Conservation (phyloP, 2,888 invertebrate species). For the Brenthis daphne region DNA sequence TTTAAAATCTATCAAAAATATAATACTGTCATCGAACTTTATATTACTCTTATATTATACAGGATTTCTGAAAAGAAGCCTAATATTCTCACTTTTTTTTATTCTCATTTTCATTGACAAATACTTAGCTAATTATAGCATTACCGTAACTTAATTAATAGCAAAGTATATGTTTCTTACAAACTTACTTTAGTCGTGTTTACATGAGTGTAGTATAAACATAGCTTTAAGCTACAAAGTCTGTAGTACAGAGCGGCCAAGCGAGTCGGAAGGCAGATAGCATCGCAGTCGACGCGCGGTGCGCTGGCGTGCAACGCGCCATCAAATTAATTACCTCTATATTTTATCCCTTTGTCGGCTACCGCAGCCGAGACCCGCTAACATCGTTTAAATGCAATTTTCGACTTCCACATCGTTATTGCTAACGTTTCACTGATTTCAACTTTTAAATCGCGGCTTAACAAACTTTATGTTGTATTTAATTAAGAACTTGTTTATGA, state of each 20-base stretch:
- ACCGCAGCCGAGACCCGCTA: conserved; percentile 46
- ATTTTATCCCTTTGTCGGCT: conserved; percentile 63
- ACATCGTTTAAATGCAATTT: conserved; percentile 31
- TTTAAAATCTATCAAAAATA: too few species aligned
- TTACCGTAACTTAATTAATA: conserved; percentile 1
- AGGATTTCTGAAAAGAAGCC: too few species aligned
- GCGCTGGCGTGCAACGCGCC: conserved; percentile 47
- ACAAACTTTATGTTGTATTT: conserved; percentile 4
- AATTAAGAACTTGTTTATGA: conserved; percentile 8
- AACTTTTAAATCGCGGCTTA: conserved; percentile 8
- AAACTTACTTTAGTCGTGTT: conserved; percentile 10
- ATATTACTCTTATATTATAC: too few species aligned
- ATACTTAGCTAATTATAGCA: background rate
- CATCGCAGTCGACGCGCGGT: conserved; percentile 43
- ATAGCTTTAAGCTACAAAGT: conserved; percentile 20
- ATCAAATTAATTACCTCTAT: conserved; percentile 65
- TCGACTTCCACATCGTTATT: conserved; percentile 26
- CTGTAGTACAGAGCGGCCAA: conserved; percentile 29
- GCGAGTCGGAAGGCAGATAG: conserved; percentile 42
- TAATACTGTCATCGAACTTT: too few species aligned
- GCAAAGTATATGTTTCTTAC: background rate
- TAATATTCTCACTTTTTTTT: too few species aligned
- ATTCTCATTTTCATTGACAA: background rate
- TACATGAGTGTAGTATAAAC: conserved; percentile 21
- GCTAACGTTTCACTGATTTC: conserved; percentile 1